Percentiles rank a stretch among this genome's conserved stretches.
Evolutionary conservation across 1,140 invertebrate species (phyloP).

Genomic region (Wasmannia auropunctata): DNA sequence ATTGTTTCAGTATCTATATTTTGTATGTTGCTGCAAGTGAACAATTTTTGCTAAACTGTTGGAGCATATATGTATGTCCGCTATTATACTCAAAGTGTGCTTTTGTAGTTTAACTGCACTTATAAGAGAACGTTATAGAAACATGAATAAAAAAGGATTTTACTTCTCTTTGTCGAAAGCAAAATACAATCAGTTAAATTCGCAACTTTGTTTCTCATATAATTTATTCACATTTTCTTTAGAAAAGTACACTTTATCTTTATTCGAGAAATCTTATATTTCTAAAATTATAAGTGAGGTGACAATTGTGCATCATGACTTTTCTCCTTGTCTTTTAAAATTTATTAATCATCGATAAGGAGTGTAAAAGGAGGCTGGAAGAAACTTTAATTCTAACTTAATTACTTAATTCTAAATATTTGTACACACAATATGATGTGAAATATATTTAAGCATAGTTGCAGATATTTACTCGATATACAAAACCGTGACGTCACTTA

Average conservation of each 20-base stretch:
- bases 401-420: background rate
- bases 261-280: background rate
- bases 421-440: background rate
- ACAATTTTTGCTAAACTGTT: constrained; percentile 2
- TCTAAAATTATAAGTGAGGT: background rate
- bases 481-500: constrained; percentile 17
- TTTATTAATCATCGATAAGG: background rate
- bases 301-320: background rate
- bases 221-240: background rate
- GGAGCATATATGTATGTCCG: background rate
- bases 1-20: background rate
- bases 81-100: constrained; percentile 1
- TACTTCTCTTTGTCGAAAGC: background rate
- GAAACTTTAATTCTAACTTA: background rate
- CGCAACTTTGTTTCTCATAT: background rate
- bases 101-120: background rate
- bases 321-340: background rate
- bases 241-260: background rate
- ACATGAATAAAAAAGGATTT: constrained; percentile 13
- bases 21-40: background rate
- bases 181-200: background rate
- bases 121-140: background rate
- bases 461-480: background rate
- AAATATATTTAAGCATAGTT: background rate
- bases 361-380: background rate